Base-by-base conservation (phyloP, 1,140 invertebrate species). In the Telenomus remus region DNA sequence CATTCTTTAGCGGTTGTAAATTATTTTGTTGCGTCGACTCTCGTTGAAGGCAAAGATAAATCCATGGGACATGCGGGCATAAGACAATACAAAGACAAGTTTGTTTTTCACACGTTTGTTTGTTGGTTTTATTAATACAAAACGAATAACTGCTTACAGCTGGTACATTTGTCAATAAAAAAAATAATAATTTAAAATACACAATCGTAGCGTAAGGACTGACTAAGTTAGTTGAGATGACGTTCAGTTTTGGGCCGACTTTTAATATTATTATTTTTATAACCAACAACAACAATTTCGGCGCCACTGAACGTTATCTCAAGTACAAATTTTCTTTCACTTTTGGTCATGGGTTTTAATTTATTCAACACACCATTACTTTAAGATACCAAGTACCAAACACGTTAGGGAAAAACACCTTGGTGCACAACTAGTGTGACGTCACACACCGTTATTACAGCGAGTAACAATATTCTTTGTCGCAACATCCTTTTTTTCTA, bases 51-150 rank as follows among this genome's bases (percentile, higher is more conserved):
- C 39, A 9, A 39, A 39, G 37, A 11, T 39, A n/a, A 11, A 39
- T 39, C 9, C n/a, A 39, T 3, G 37, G 37, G n/a, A 1, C 3
- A 11, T 9, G 9, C 37, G n/a, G n/a, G 37, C 9, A 10, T 35
- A 35, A n/a, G 37, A 39, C n/a, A 11, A n/a, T 39, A 2, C 8
- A 44, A 12, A 44, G 13, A 12, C n/a, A 44, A 44, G 1, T 12
- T 11, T 39, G 9, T 44, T 44, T 6, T 73, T 77, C 64, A 69
- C 73, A 78, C 61, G 78, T 77, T 73, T 51, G 1, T 9, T 39
- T n/a, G n/a, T n/a, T n/a, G n/a, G n/a, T 75, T 50, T 81, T 83
- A 82, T 75, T 81, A 79, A 68, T 79, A 80, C 71, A 81, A 82
- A 80, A 80, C 76, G 76, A 75, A 72, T 75, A 79, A 59, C 68